phyloP scores from a whole-genome alignment of 2,888 invertebrate genomes.

The Ichneumon xanthorius region DNA sequence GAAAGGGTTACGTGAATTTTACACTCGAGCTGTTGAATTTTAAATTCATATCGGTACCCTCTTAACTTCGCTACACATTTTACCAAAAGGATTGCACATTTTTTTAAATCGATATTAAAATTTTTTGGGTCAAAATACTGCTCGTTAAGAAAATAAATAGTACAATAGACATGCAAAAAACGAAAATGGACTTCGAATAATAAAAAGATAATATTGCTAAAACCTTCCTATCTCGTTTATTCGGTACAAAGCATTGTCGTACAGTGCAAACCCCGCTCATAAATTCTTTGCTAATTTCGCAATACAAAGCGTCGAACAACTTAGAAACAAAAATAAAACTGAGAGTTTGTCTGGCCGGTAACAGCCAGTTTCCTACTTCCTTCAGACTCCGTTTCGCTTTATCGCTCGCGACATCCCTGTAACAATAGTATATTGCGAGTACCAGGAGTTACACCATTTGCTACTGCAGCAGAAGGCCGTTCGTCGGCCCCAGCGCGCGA shows the following conservation, averaged over 20 bases:
- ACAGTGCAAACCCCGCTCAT: not conserved
- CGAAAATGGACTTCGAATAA: no score
- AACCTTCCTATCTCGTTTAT: not conserved
- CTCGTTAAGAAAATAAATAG: not conserved
- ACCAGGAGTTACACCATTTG: slow-evolving; percentile 5
- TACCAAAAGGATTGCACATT: no score
- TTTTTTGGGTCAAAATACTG: no score
- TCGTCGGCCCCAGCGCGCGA: not conserved
- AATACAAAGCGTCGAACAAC: not conserved
- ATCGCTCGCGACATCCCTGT: slow-evolving; percentile 35
- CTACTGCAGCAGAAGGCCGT: slow-evolving; percentile 25
- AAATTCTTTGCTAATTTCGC: not conserved
- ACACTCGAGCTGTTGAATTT: not conserved
- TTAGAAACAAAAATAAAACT: not conserved
- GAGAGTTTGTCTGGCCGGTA: slow-evolving; percentile 1
- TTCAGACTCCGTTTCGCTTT: slow-evolving; percentile 23
- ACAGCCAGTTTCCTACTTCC: slow-evolving; percentile 24
- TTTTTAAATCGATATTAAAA: no score
- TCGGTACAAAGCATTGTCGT: not conserved
- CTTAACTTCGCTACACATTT: not conserved
- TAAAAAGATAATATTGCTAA: not conserved
- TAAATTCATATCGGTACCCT: not conserved
- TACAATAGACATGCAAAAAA: not conserved
- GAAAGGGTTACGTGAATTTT: slow-evolving; percentile 27
- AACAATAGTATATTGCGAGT: slow-evolving; percentile 3